Evolutionary conservation across 1,140 invertebrate genomes (phyloP), one percentile per base, ranked within the genome.

Genomic region (Leptinotarsa lineolata): DNA sequence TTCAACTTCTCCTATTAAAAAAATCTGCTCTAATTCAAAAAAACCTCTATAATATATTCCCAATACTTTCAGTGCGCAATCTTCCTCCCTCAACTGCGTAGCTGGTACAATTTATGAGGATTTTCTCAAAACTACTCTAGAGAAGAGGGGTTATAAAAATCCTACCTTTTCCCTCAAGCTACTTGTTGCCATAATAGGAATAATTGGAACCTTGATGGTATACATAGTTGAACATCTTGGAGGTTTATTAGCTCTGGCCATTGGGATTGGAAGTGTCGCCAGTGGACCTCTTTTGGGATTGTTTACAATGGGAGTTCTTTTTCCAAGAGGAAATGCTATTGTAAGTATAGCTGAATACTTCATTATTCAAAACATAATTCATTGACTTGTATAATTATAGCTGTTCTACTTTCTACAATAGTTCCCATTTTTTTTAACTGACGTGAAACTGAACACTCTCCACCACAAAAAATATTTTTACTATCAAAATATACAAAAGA

Each of bases 221-320:
- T 90, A 90, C 81, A 84, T 88, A 13, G 88, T 91, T 2, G 87
- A 88, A 77, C 87, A 89, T 65, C 76, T 92, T 58, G 90, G 90
- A 46, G 86, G 86, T 2, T 82, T 92, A 60, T 86, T 89, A 71
- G 86, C 90, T 81, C 85, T 91, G 3, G 86, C 89, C 3, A 85
- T 90, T 4, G 89, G 88, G 67, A 86, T 92, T 4, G 88, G 88
- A 22, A 90, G 91, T 4, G 85, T 91, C 4, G 87, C 90, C 3
- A 85, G 87, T 60, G 92, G 91, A 12, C 90, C 91, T 4, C 81
- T 91, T 20, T 81, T 92, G 1, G 91, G 90, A 2, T 77, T 91
- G 21, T 92, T 92, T 78, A 88, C 87, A 3, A 80, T 92, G 1
- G 92, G 91, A 68, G 90, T 92, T 79, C 87, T 92, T n/a, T 88